Evolutionary conservation across 2,888 invertebrate species (phyloP).

Genomic region (Cephus runcator): DNA sequence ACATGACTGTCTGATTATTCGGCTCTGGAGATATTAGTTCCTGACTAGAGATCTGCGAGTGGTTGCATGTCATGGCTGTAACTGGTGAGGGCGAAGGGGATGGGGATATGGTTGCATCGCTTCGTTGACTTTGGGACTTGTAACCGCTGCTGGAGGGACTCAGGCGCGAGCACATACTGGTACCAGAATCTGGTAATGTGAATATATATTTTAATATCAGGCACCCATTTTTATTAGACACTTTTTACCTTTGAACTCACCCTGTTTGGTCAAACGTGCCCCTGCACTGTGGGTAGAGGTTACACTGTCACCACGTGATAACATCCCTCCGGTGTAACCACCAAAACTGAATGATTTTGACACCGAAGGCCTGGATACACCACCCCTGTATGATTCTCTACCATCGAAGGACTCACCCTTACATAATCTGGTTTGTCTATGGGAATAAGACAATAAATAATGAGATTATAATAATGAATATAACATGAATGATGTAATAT

Average conservation of each 20-base stretch:
- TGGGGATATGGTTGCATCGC: constrained; percentile 61
- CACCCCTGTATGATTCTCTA: constrained; percentile 64
- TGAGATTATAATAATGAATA: background rate
- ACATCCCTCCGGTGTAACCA: constrained; percentile 75
- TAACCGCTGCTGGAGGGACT: constrained; percentile 83
- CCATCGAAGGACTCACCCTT: constrained; percentile 69
- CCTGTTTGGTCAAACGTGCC: constrained; percentile 81
- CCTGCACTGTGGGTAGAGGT: constrained; percentile 74
- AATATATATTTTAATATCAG: background rate
- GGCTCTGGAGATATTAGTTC: constrained; percentile 47
- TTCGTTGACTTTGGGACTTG: constrained; percentile 78
- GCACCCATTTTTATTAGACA: background rate
- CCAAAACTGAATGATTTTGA: constrained; percentile 91
- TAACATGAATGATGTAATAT: background rate
- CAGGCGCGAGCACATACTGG: constrained; percentile 74
- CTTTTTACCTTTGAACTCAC: constrained; percentile 58
- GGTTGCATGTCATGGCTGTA: constrained; percentile 52
- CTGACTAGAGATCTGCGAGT: constrained; percentile 62
- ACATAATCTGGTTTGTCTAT: constrained; percentile 61
- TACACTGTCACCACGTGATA: constrained; percentile 74
- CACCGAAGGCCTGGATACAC: constrained; percentile 68
- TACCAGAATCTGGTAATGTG: constrained; percentile 68
- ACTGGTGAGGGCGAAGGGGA: constrained; percentile 61
- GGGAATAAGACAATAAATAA: constrained; percentile 6
- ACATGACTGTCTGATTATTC: constrained; percentile 71